Percentiles rank a stretch among this genome's conserved stretches.
Evolutionary conservation across 2,888 invertebrate species (phyloP).

Genomic region (Podotricha telesiphe): DNA sequence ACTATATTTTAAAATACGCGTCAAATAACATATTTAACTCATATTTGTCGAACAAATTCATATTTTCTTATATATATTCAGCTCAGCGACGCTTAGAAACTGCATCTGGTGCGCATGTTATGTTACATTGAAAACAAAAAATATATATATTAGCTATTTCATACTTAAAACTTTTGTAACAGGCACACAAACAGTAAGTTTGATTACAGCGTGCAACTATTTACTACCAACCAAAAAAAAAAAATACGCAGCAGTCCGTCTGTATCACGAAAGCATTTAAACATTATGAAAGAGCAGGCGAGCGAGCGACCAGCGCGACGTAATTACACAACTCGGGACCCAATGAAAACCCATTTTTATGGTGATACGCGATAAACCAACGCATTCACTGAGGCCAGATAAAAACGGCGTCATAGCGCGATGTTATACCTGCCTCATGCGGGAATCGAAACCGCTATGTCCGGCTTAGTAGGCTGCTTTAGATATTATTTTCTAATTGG

Average conservation of each 20-base stretch:
- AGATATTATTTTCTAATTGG: too few relatives aligned
- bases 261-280: conserved; percentile 52
- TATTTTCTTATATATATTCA: too few relatives aligned
- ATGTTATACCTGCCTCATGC: neutral
- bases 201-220: neutral
- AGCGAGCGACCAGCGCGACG: conserved; percentile 46
- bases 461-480: too few relatives aligned
- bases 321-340: conserved; percentile 66
- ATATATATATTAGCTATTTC: neutral
- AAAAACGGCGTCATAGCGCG: conserved; percentile 47
- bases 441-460: neutral
- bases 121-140: neutral
- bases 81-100: too few relatives aligned
- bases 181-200: neutral
- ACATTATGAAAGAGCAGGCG: conserved; percentile 60
- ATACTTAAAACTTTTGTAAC: neutral
- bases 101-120: too few relatives aligned
- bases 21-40: too few relatives aligned
- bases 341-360: conserved; percentile 73
- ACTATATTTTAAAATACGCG: too few relatives aligned
- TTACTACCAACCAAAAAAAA: neutral
- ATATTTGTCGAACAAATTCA: too few relatives aligned
- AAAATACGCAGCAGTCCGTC: conserved; percentile 22
- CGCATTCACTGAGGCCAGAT: conserved; percentile 60
- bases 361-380: conserved; percentile 68